Percentiles rank a stretch among this genome's conserved stretches.
These are phyloP conservation scores for Drosophila nigrodunni DNA, from an alignment of 1,140 invertebrate genomes.

Conservation along the genomic window DNA sequence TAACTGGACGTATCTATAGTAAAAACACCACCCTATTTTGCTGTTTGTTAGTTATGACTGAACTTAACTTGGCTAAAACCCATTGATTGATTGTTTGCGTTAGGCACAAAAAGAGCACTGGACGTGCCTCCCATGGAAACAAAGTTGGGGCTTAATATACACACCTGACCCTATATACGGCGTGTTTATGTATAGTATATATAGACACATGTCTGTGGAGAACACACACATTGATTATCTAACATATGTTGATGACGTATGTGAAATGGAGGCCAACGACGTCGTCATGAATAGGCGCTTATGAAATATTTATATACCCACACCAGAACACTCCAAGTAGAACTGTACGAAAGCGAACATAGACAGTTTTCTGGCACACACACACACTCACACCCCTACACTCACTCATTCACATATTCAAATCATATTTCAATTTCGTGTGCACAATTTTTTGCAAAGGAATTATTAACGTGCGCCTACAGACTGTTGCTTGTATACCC, in stretches of 20 bases:
- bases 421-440: conserved; percentile 42
- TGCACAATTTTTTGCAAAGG: conserved; percentile 42
- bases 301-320: conserved; percentile 37
- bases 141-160: conserved; percentile 12
- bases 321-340: conserved; percentile 1
- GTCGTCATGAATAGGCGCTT: conserved; percentile 64
- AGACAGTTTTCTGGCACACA: conserved; percentile 50
- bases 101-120: conserved; percentile 1
- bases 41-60: conserved; percentile 7
- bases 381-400: conserved; percentile 14
- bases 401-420: not conserved
- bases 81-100: conserved; percentile 15
- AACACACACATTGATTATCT: conserved; percentile 56
- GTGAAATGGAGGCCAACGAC: conserved; percentile 43
- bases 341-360: conserved; percentile 20
- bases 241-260: conserved; percentile 49
- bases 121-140: conserved; percentile 47
- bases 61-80: not conserved
- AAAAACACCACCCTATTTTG: not conserved
- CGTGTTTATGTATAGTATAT: not conserved
- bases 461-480: conserved; percentile 61
- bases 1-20: conserved; percentile 2
- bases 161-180: conserved; percentile 12
- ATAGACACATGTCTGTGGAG: conserved; percentile 6
- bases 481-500: conserved; percentile 6